Evolutionary conservation across 2,797 vertebrate genomes (phyloP).

Genomic region (Masticophis lateralis): DNA sequence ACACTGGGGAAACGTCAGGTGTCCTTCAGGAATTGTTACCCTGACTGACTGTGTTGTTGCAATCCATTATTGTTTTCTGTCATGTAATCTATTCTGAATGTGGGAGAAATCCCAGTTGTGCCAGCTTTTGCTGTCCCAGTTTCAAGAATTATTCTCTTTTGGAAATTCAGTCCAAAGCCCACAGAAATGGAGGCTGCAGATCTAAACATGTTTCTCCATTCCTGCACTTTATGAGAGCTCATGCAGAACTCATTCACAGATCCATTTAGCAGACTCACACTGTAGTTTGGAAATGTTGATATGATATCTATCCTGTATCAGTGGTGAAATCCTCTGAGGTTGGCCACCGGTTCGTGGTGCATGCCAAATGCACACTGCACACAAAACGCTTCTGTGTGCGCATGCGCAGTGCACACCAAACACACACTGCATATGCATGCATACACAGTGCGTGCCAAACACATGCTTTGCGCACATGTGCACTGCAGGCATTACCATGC

Average conservation of each 20-base stretch:
- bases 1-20: background rate
- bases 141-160: background rate
- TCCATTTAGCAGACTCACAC: background rate
- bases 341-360: no score
- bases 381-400: no score
- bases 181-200: background rate
- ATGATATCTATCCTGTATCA: background rate
- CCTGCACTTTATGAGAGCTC: background rate
- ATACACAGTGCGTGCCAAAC: no score
- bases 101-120: background rate
- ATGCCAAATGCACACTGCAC: no score
- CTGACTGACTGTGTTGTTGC: background rate
- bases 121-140: background rate
- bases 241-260: background rate
- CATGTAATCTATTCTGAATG: background rate
- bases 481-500: no score
- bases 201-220: background rate
- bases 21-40: background rate
- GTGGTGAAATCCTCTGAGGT: no score
- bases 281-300: background rate
- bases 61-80: background rate
- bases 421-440: no score
- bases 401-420: no score
- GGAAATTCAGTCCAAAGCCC: background rate
- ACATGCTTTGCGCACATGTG: no score